Conservation (phyloP, 2,113 vertebrate genomes). For the Anolis sagrei region DNA sequence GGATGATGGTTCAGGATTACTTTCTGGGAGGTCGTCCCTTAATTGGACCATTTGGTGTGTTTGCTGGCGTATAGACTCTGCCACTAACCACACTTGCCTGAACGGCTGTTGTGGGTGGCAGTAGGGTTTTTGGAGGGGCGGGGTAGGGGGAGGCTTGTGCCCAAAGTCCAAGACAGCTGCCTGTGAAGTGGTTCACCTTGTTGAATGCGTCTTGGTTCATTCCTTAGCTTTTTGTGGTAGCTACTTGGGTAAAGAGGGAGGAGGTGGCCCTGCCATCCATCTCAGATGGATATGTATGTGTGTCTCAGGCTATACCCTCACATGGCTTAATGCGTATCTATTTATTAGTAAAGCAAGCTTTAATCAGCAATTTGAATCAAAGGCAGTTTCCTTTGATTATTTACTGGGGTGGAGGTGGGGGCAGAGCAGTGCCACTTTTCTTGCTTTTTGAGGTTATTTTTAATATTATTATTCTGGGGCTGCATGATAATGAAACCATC, state of each 20-base stretch:
- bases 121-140: background rate
- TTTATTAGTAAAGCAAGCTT: background rate
- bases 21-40: constrained; percentile 22
- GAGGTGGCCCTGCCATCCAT: background rate
- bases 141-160: background rate
- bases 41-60: constrained; percentile 57
- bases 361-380: background rate
- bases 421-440: background rate
- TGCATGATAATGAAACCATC: background rate
- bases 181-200: constrained; percentile 11
- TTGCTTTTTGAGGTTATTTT: background rate
- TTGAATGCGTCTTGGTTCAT: background rate
- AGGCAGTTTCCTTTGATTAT: background rate
- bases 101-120: constrained; percentile 32
- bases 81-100: constrained; percentile 19
- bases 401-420: background rate
- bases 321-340: background rate
- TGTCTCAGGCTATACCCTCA: background rate
- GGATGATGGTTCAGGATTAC: constrained; percentile 1
- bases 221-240: background rate
- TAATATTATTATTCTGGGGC: background rate
- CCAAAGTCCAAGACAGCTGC: background rate
- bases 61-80: constrained; percentile 48
- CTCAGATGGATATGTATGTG: background rate
- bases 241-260: background rate